A percentile compares a stretch with the other conserved stretches of the same genome.
phyloP scores from a whole-genome alignment of 2,797 vertebrate genomes.

The Echiichthys vipera region DNA sequence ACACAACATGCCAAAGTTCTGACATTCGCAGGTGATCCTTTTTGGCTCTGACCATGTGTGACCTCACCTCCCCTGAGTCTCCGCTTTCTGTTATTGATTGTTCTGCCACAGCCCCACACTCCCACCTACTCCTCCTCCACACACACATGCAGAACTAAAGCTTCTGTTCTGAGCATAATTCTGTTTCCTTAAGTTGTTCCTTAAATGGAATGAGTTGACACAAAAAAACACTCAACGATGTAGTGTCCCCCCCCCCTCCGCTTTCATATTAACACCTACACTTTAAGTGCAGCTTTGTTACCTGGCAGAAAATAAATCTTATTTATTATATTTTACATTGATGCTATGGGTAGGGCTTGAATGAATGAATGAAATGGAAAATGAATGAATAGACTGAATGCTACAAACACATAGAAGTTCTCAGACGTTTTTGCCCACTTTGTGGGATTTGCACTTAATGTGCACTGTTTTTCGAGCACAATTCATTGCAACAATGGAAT shows the following conservation, averaged over 20 bases:
- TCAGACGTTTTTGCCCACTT: not conserved
- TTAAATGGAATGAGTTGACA: not conserved
- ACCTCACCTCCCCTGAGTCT: slow-evolving; percentile 54
- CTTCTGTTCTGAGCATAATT: slow-evolving; percentile 19
- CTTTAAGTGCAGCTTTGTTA: not conserved
- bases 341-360: no score
- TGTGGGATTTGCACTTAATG: not conserved
- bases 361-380: no score
- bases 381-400: slow-evolving; percentile 7
- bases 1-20: slow-evolving; percentile 15
- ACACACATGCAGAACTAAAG: not conserved
- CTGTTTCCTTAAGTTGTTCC: slow-evolving; percentile 12
- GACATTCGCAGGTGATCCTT: slow-evolving; percentile 44
- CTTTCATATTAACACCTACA: slow-evolving; percentile 29
- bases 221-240: not conserved
- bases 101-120: slow-evolving; percentile 21
- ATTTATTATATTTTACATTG: no score
- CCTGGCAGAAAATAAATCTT: slow-evolving; percentile 14
- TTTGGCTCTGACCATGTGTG: slow-evolving; percentile 48
- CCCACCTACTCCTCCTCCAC: slow-evolving; percentile 15
- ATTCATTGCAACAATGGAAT: not conserved
- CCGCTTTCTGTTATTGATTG: slow-evolving; percentile 59
- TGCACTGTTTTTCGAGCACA: not conserved
- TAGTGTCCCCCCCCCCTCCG: not conserved
- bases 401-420: not conserved